Conservation (phyloP, 2,888 invertebrate species). For the Actias luna region DNA sequence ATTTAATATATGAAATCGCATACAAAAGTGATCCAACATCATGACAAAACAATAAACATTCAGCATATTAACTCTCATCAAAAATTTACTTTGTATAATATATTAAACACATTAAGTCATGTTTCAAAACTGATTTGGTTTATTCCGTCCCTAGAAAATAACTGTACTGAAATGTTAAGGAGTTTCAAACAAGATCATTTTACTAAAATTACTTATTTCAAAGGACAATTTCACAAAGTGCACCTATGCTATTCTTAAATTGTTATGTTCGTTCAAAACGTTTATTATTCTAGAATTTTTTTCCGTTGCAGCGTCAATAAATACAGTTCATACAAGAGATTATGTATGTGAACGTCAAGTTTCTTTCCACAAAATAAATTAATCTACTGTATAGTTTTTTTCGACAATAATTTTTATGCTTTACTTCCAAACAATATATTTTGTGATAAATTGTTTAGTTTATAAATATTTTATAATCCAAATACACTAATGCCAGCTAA, state of each 20-base stretch:
- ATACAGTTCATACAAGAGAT: not conserved
- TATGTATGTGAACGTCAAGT: not conserved
- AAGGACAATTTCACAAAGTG: not conserved
- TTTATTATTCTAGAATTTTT: not conserved
- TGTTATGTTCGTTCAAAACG: too few relatives aligned
- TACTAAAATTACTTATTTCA: not conserved
- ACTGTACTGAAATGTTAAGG: constrained; percentile 15
- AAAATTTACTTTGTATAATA: constrained; percentile 10
- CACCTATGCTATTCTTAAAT: not conserved
- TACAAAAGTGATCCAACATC: constrained; percentile 43
- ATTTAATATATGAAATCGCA: constrained; percentile 53
- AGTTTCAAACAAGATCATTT: not conserved
- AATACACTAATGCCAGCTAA: constrained; percentile 79
- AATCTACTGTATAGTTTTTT: not conserved
- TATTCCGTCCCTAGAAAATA: constrained; percentile 67
- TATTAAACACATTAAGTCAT: constrained; percentile 18
- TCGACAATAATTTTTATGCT: constrained; percentile 12
- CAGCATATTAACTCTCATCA: not conserved
- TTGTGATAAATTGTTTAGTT: constrained; percentile 70
- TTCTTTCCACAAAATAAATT: not conserved
- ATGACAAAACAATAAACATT: too few relatives aligned
- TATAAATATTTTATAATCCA: constrained; percentile 67
- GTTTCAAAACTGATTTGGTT: constrained; percentile 48
- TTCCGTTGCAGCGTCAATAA: not conserved
- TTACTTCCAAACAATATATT: constrained; percentile 50